phyloP scores from a whole-genome alignment of 1,140 invertebrate species.

The Bombus haemorrhoidalis region DNA sequence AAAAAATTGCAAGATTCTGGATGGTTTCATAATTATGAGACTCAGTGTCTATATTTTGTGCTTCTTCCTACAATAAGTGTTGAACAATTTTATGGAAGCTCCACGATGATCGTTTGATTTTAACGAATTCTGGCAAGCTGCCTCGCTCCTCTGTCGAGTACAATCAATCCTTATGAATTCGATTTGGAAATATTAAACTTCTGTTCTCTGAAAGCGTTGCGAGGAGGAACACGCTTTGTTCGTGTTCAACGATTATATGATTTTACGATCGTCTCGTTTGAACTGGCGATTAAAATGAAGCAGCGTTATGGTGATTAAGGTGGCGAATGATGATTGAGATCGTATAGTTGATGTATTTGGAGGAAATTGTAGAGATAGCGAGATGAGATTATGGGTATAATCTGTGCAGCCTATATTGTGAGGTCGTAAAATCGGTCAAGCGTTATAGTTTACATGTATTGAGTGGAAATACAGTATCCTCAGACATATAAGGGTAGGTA shows the following conservation, averaged over 20 bases:
- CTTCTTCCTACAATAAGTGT: too few relatives aligned
- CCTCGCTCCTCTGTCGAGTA: constrained; percentile 10
- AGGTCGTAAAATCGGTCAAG: neutral
- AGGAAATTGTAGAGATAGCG: neutral
- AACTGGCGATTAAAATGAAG: neutral
- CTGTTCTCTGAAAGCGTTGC: constrained; percentile 17
- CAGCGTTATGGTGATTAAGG: neutral
- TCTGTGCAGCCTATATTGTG: neutral
- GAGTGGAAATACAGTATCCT: too few relatives aligned
- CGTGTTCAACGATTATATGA: neutral
- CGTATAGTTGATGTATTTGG: neutral
- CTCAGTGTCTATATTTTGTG: too few relatives aligned
- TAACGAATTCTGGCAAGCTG: constrained; percentile 52
- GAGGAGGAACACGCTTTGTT: neutral
- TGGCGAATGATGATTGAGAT: neutral
- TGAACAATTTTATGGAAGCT: too few relatives aligned
- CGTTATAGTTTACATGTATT: neutral
- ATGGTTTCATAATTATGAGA: too few relatives aligned
- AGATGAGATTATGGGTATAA: neutral
- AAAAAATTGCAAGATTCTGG: too few relatives aligned
- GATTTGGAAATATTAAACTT: constrained; percentile 28
- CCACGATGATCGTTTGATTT: neutral
- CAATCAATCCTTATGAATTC: constrained; percentile 33
- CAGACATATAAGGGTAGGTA: too few relatives aligned
- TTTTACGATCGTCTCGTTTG: neutral